Evolutionary conservation across 2,797 vertebrate genomes (phyloP).

Genomic region (Galagoides demidoff): DNA sequence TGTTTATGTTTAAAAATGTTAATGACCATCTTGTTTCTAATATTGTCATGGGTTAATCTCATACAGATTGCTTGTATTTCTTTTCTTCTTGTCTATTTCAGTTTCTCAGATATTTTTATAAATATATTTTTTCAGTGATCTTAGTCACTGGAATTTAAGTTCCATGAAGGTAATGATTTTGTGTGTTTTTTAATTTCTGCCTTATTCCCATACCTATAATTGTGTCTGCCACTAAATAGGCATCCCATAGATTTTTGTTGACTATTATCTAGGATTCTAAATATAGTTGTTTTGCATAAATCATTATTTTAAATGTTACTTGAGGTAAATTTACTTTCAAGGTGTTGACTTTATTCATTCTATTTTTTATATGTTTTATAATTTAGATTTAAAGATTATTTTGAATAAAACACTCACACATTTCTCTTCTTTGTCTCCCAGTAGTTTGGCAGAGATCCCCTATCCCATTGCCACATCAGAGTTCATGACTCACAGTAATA

Average conservation of each 20-base stretch:
- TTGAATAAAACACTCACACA: not conserved
- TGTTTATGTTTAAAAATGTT: slow-evolving; percentile 10
- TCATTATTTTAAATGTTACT: not conserved
- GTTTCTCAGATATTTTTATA: not conserved
- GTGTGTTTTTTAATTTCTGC: not conserved
- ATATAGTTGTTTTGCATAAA: not conserved
- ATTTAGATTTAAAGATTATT: not conserved
- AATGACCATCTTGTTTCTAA: not conserved
- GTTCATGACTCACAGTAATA: not conserved
- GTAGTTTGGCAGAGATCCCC: not conserved
- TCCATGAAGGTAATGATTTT: not conserved
- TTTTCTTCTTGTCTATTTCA: not conserved
- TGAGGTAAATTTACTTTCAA: not conserved
- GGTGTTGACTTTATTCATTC: not conserved
- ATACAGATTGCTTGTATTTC: not conserved
- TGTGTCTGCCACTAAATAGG: not conserved
- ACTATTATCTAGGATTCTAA: slow-evolving; percentile 34
- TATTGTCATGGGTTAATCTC: not conserved
- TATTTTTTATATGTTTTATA: not conserved
- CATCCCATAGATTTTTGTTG: not conserved
- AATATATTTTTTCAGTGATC: not conserved
- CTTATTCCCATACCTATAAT: not conserved
- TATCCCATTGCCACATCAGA: not conserved
- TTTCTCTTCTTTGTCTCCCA: not conserved
- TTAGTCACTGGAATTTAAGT: not conserved